These are phyloP conservation scores for Metellina segmentata DNA, from an alignment of 2,888 invertebrate genomes.

Conservation along the genomic window DNA sequence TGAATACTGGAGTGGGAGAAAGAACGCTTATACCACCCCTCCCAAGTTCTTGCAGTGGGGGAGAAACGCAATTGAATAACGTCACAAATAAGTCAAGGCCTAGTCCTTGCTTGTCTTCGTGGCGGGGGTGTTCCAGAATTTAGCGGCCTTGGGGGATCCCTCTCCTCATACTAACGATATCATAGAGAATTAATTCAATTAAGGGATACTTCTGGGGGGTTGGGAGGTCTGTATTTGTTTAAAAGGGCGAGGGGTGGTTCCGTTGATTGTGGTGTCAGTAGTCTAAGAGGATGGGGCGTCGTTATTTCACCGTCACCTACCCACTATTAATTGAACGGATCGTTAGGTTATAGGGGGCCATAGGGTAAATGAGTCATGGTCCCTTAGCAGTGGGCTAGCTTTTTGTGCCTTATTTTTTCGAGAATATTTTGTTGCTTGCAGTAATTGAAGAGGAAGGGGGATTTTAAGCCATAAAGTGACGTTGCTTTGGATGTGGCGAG, in stretches of 20 bases:
- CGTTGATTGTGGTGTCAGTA: slow-evolving; percentile 50
- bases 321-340: slow-evolving; percentile 56
- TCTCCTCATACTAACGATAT: slow-evolving; percentile 55
- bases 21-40: slow-evolving; percentile 34
- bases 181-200: slow-evolving; percentile 74
- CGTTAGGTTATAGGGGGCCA: slow-evolving; percentile 28
- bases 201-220: slow-evolving; percentile 65
- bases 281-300: slow-evolving; percentile 1
- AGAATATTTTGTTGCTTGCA: neutral
- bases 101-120: slow-evolving; percentile 37
- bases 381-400: neutral
- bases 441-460: neutral
- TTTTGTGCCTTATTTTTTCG: slow-evolving; percentile 6
- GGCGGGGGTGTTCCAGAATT: slow-evolving; percentile 25
- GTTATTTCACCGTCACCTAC: slow-evolving; percentile 21
- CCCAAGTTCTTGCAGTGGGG: slow-evolving; percentile 42
- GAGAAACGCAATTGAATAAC: slow-evolving; percentile 65
- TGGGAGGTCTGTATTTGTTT: slow-evolving; percentile 70
- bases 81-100: slow-evolving; percentile 50
- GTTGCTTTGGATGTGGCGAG: neutral
- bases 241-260: slow-evolving; percentile 55
- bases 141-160: slow-evolving; percentile 39
- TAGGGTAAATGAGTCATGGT: slow-evolving; percentile 64
- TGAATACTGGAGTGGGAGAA: slow-evolving; percentile 9
- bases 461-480: neutral